These are phyloP conservation scores for Acanthaster planci DNA, from an alignment of 35 echinoderm and acorn worm genomes.

Conservation along the genomic window DNA sequence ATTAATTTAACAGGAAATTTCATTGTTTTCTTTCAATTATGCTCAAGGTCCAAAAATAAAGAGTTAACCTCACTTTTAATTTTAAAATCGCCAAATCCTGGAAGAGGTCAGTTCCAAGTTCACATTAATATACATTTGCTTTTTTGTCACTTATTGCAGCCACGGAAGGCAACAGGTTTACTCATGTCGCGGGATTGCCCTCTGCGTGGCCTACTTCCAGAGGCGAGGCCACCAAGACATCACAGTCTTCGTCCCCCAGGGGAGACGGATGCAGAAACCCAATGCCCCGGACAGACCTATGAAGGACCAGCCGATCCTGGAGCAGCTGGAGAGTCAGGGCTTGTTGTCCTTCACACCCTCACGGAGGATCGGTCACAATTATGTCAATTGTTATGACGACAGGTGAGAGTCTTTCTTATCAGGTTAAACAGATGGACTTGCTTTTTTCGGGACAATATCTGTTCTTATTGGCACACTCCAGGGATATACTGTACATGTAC, in stretches of 20 bases:
- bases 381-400: slow-evolving; percentile 63
- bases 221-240: slow-evolving; percentile 50
- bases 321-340: slow-evolving; percentile 47
- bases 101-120: background rate
- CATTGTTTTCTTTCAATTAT: too few relatives aligned
- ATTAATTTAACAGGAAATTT: too few relatives aligned
- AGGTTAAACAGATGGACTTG: too few relatives aligned
- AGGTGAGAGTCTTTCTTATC: slow-evolving; percentile 48
- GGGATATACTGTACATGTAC: too few relatives aligned
- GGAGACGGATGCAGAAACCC: slow-evolving; percentile 30
- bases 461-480: too few relatives aligned
- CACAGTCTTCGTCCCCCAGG: slow-evolving; percentile 45
- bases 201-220: slow-evolving; percentile 65
- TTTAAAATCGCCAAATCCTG: background rate
- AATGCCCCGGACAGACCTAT: slow-evolving; percentile 22
- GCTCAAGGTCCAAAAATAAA: background rate
- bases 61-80: too few relatives aligned
- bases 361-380: background rate
- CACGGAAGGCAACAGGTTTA: slow-evolving; percentile 49
- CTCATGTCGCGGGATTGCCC: slow-evolving; percentile 60
- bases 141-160: background rate
- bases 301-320: slow-evolving; percentile 41
- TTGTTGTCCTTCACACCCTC: slow-evolving; percentile 57
- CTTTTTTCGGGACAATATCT: too few relatives aligned
- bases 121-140: background rate